Conservation (phyloP, 2,888 invertebrate species). For the Ecliptopera silaceata region DNA sequence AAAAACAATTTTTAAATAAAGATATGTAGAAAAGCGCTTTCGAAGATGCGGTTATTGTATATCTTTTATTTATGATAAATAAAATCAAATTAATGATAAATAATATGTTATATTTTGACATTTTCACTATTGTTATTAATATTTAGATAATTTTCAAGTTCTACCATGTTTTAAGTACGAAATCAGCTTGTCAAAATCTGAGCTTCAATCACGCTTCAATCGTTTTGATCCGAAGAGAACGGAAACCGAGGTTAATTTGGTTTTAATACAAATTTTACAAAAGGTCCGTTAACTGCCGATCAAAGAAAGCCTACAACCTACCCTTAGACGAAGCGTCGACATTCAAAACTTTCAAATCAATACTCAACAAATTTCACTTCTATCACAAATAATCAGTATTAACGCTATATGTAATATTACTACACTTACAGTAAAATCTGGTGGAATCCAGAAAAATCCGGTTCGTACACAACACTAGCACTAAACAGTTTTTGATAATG, state of each 20-base stretch:
- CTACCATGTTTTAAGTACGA: too few relatives aligned
- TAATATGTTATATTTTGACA: too few relatives aligned
- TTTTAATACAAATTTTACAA: constrained; percentile 5
- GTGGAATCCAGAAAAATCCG: constrained; percentile 59
- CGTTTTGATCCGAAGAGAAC: not conserved
- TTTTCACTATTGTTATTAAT: too few relatives aligned
- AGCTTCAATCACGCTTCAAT: not conserved
- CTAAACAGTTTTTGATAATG: constrained; percentile 30
- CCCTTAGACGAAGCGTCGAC: constrained; percentile 1
- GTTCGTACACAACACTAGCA: constrained; percentile 42
- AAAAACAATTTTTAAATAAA: too few relatives aligned
- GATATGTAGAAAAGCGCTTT: too few relatives aligned
- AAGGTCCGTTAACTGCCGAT: constrained; percentile 4
- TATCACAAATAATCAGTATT: not conserved
- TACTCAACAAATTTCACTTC: constrained; percentile 17
- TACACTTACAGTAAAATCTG: constrained; percentile 61
- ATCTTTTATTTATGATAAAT: too few relatives aligned
- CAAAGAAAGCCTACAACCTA: constrained; percentile 12
- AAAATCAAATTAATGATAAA: too few relatives aligned
- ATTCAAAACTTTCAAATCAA: constrained; percentile 27
- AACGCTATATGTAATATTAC: not conserved
- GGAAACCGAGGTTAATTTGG: constrained; percentile 3
- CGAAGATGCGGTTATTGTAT: too few relatives aligned
- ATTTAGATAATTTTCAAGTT: too few relatives aligned
- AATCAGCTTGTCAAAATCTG: too few relatives aligned